Percentiles rank a stretch among this genome's conserved stretches.
Evolutionary conservation across 2,888 invertebrate genomes (phyloP).

Genomic region (Hypolimnas misippus): DNA sequence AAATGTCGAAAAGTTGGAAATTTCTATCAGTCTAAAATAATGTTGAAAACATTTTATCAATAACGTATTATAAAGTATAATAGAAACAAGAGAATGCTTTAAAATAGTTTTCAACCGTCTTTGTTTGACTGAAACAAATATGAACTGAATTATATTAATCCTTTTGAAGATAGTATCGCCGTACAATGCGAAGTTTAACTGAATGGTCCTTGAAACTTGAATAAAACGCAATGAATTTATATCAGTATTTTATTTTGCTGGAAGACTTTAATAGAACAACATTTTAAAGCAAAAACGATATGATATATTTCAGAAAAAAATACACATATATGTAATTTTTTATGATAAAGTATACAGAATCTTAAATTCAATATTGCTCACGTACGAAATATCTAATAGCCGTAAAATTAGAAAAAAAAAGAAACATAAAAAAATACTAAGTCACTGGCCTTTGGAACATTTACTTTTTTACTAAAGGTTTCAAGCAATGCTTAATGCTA

Average conservation of each 20-base stretch:
- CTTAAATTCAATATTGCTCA: conserved; percentile 1
- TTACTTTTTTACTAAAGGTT: conserved; percentile 38
- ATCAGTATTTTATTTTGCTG: neutral
- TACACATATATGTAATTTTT: too few species aligned
- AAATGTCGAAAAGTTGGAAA: too few species aligned
- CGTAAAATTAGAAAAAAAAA: neutral
- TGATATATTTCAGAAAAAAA: too few species aligned
- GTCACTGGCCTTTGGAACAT: conserved; percentile 36
- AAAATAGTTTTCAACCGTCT: neutral
- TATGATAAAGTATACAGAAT: neutral
- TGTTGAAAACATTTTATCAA: too few species aligned
- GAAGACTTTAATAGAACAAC: neutral
- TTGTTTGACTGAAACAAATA: conserved; percentile 8
- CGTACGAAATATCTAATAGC: conserved; percentile 1
- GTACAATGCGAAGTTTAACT: neutral
- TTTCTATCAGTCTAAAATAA: too few species aligned
- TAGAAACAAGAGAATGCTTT: neutral
- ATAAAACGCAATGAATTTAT: neutral
- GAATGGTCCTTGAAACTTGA: neutral
- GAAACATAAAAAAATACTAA: neutral
- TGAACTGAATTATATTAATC: conserved; percentile 15
- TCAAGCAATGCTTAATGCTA: conserved; percentile 37
- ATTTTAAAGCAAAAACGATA: too few species aligned
- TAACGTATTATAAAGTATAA: neutral
- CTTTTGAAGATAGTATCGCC: neutral